These are phyloP conservation scores for Chunga burmeisteri DNA, from an alignment of 2,113 vertebrate genomes.

Conservation along the genomic window DNA sequence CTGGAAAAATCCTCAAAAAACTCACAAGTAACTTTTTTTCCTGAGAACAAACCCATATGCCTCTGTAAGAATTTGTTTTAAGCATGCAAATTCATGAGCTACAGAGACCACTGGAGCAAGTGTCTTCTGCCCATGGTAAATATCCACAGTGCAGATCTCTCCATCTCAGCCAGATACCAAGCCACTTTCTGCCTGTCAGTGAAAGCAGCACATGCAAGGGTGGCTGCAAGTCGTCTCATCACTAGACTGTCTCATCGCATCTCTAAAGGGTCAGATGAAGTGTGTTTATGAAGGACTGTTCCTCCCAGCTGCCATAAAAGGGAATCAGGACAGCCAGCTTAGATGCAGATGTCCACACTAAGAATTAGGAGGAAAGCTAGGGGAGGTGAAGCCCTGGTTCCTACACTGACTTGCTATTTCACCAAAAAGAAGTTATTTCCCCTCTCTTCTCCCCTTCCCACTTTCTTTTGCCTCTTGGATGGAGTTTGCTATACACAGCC, in stretches of 20 bases:
- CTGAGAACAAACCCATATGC: not conserved
- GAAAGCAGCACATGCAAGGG: not conserved
- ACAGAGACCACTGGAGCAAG: not conserved
- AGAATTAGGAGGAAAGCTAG: not conserved
- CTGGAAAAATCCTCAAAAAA: not conserved
- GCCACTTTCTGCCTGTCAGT: not conserved
- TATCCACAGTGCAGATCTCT: fast-evolving
- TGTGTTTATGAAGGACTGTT: not conserved
- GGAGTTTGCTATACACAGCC: not conserved
- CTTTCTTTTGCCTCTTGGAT: not conserved
- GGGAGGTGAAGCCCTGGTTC: not conserved
- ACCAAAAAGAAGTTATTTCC: not conserved
- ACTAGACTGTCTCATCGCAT: not conserved
- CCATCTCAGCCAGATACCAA: not conserved
- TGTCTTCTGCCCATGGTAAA: not conserved
- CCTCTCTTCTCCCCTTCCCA: not conserved
- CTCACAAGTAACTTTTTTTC: not conserved
- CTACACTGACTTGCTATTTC: not conserved
- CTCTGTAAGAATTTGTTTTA: not conserved
- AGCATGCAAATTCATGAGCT: not conserved
- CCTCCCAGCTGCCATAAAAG: not conserved
- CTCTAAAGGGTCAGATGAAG: not conserved
- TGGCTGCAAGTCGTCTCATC: not conserved
- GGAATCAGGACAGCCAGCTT: not conserved
- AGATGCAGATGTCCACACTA: not conserved